Evolutionary conservation across 2,797 vertebrate species (phyloP).

Genomic region (Anguilla megastoma): DNA sequence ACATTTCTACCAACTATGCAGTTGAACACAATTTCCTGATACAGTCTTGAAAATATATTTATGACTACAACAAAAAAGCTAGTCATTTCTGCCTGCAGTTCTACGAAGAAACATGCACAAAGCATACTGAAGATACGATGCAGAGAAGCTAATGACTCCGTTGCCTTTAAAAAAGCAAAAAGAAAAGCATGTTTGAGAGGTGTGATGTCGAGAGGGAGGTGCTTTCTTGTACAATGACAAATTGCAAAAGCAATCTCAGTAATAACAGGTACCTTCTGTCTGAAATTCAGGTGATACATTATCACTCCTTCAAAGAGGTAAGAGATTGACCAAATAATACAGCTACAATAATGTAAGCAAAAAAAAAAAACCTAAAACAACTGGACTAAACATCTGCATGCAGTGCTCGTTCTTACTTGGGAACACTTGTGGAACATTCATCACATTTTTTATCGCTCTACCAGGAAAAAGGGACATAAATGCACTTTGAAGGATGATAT

Average conservation of each 20-base stretch:
- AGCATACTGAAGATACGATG: background rate
- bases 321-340: background rate
- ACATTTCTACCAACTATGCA: background rate
- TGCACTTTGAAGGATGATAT: background rate
- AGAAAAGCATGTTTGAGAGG: background rate
- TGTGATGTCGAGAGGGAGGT: background rate
- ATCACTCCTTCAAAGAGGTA: background rate
- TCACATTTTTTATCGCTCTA: background rate
- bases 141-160: background rate
- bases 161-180: background rate
- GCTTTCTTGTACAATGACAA: background rate
- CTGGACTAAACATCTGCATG: too few relatives aligned
- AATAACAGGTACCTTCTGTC: background rate
- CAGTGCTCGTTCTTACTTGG: background rate
- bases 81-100: background rate
- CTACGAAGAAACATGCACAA: background rate
- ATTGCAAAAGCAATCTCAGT: background rate
- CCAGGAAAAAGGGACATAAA: background rate
- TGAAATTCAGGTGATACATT: background rate
- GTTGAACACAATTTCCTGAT: background rate
- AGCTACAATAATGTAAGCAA: background rate
- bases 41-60: background rate
- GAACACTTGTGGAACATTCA: background rate
- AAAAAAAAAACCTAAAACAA: background rate
- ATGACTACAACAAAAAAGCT: background rate